Evolutionary conservation across 2,888 invertebrate genomes (phyloP), one percentile per base, ranked within the genome.

Genomic region (Hirtodrosophila confusa): DNA sequence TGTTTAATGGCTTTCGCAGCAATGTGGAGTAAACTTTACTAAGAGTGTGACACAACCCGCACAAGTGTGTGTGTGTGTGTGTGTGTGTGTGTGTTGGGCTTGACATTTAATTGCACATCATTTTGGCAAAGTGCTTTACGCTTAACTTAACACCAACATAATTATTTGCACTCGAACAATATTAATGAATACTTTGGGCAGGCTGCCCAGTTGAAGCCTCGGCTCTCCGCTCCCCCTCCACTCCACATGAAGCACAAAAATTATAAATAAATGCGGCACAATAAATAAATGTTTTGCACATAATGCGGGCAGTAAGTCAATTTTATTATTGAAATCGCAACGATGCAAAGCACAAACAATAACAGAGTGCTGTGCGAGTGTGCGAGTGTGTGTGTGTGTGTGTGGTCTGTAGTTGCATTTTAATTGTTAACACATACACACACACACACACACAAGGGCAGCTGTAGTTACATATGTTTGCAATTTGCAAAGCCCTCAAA

Each of bases 231-330:
- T 17, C 17, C 17, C 17, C 17, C 17, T 1, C 17, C 17, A 17
- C 17, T 17, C 17, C 17, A 17, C 2, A 17, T 1, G 17, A 17
- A 2, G 17, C 17, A 17, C 17, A 17, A 53, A 62, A 69, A 44
- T 60, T 69, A 67, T 69, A 58, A 76, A 75, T 73, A 69, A 76
- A 69, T 72, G 66, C 45, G 40, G 49, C 56, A 74, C 66, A 73
- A 87, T 85, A 82, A 88, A 83, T 86, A 75, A 78, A 74, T 80
- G 74, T 67, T 74, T 61, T 62, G 67, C 63, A 67, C 73, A 68
- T 74, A 72, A 73, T 82, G 86, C 67, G 70, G 66, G 69, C 79
- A 75, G 84, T 69, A 88, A 88, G 84, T 88, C 84, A 77, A 78
- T 88, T 88, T 86, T 75, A 88, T 79, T 88, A 84, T 82, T 72